Conservation (phyloP, 2,888 invertebrate genomes). For the Athrips mouffetella region DNA sequence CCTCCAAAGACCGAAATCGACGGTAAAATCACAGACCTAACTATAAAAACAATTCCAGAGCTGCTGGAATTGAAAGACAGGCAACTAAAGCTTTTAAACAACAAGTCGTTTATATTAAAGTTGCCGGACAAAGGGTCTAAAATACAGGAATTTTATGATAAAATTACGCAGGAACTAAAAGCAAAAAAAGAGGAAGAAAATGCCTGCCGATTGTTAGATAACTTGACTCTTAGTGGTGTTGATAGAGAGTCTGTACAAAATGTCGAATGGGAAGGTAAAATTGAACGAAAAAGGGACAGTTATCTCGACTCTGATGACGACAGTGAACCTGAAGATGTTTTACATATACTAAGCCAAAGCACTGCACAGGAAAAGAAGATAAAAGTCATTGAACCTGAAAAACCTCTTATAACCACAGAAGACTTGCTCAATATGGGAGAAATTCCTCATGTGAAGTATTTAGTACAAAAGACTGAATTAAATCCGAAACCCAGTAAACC, state of each 20-base stretch:
- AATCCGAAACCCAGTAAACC: conserved; percentile 42
- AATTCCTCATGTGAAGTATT: conserved; percentile 70
- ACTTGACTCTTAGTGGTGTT: conserved; percentile 62
- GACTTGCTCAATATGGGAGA: conserved; percentile 71
- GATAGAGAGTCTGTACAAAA: conserved; percentile 70
- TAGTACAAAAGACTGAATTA: conserved; percentile 73
- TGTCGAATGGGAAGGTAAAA: conserved; percentile 79
- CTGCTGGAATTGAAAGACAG: conserved; percentile 74
- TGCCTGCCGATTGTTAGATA: conserved; percentile 68
- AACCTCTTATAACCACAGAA: conserved; percentile 68
- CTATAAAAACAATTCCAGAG: conserved; percentile 64
- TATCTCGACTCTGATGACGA: conserved; percentile 78
- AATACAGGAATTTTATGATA: conserved; percentile 66
- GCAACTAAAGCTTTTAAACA: conserved; percentile 74
- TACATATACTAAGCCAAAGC: conserved; percentile 78
- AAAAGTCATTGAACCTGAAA: conserved; percentile 60
- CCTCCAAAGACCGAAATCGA: conserved; percentile 70
- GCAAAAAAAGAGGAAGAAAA: conserved; percentile 70
- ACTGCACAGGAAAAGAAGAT: conserved; percentile 71
- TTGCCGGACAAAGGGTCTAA: conserved; percentile 80
- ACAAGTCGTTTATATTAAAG: conserved; percentile 73
- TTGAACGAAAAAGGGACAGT: conserved; percentile 40
- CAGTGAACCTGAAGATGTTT: conserved; percentile 77
- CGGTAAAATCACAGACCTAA: conserved; percentile 73
- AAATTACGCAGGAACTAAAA: conserved; percentile 67